Evolutionary conservation across 2,888 invertebrate species (phyloP), one percentile per base, ranked within the genome.

Genomic region (Apomyelois bistriatella): DNA sequence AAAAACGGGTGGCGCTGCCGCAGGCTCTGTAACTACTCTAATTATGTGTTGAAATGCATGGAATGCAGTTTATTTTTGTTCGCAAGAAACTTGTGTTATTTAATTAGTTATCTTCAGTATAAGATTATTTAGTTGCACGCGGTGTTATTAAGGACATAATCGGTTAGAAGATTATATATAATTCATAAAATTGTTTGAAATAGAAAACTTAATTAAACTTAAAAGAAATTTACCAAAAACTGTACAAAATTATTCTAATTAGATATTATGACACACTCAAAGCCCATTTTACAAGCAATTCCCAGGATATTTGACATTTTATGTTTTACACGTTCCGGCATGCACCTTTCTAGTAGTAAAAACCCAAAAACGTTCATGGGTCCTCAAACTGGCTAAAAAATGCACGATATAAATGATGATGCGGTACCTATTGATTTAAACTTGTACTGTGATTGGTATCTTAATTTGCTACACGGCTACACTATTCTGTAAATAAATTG

Each of bases 21-120:
- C 22, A 28, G 22, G 22, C 22, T 10, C 42, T 28, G 7, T 22
- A 10, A 17, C 22, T 28, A 42, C 3, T 36, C 35, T 42, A 42
- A 42, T 52, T 52, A 52, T 28, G 52, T 46, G 43, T 52, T 46
- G 43, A 42, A 22, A 42, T 22, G 42, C 42, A 42, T 22, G 42
- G 22, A 42, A 42, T 42, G 42, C 28, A 4, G n/a, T 1, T 2
- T 4, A 9, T 42, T 42, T 42, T 42, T 40, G 40, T 13, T 42
- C n/a, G 22, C 12, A 22, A 6, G 28, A 10, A n/a, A 17, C 17
- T 17, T 42, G 10, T 17, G 42, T 28, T 22, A 22, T 12, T 36
- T 6, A 42, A 42, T 22, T 42, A 22, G 42, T 42, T 42, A 28
- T 28, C 12, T 10, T 12, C 22, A n/a, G 41, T 22, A 22, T 22